Base-by-base conservation (phyloP, 2,888 invertebrate species). In the Lacanobia oleracea region DNA sequence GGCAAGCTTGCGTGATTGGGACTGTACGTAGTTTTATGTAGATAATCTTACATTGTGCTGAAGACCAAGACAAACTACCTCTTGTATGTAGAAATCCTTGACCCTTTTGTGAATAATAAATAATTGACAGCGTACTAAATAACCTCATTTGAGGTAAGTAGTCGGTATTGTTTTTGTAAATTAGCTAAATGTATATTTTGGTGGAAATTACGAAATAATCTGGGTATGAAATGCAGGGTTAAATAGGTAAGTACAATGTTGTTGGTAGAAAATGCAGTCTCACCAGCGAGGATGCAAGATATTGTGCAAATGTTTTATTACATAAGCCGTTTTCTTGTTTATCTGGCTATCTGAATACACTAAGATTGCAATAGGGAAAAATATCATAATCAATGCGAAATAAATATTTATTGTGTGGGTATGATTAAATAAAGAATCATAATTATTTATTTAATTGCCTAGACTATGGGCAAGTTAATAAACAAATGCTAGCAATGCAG, bases 51-150 rank as follows among this genome's bases (percentile, higher is more conserved):
- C 33, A 70, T 62, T 76, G 57, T 68, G 10, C 50, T 66, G 73
- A 73, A 77, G 68, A 73, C 37, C 40, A 33, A 79, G 50, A 67
- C 63, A 51, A 62, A 50, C 56, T 48, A 53, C 65, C 48, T 48
- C 33, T 54, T 48, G 23, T 33, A 80, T 48, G 62, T 59, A 59
- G 45, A 56, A 66, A 68, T 56, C 69, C 81, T 72, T 83, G 82
- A 78, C 77, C 81, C 67, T 80, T 63, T 62, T 60, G 37, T 68
- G 61, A 62, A 75, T 81, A 57, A 75, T 66, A 75, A 71, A 57
- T 77, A 67, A 74, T 61, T 74, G 61, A 67, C 37, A 45, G 54
- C 10, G 4, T 50, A 68, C 54, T 57, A 48, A 72, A 65, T 65
- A 65, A 48, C 54, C 12, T 56, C 5, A 76, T 71, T 53, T 57